Conservation (phyloP, 2,113 vertebrate species). For the mouse (Mus musculus) region GRCm39 chr6:29298501-29299000, state of each 20-base stretch:
- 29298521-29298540: constrained; percentile 89
- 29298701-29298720: constrained; percentile 29
- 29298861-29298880: constrained; percentile 88
- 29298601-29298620: constrained; percentile 52
- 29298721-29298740: constrained; percentile 49
- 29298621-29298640: constrained; percentile 70
- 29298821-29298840: constrained; percentile 84
- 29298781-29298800: constrained; percentile 78
- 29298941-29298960: background rate
- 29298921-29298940: constrained; percentile 72
- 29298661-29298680: constrained; percentile 72
- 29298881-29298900: constrained; percentile 90
- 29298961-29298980: too few species aligned
- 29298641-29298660: constrained; percentile 66
- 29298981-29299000: too few species aligned
- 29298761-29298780: constrained; percentile 68
- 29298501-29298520: constrained; percentile 97
- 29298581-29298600: background rate
- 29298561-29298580: constrained; percentile 80
- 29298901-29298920: constrained; percentile 90
- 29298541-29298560: constrained; percentile 90
- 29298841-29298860: constrained; percentile 89
- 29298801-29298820: constrained; percentile 83
- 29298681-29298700: constrained; percentile 66
- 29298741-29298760: constrained; percentile 68